phyloP scores from a whole-genome alignment of 2,888 invertebrate genomes.

The Cerastoderma edule region DNA sequence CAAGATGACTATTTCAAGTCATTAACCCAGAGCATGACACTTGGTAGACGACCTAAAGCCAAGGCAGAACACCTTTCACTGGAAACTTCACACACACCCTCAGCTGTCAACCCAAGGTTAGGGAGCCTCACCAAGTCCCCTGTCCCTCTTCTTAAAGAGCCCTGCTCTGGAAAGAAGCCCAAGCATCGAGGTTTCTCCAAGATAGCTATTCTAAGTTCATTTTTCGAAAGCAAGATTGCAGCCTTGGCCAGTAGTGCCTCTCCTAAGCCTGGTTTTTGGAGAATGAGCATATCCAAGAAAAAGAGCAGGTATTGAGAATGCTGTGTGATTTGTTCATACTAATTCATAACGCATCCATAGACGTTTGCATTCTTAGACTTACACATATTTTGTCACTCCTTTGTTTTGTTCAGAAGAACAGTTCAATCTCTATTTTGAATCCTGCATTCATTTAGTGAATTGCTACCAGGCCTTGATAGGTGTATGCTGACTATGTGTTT shows the following conservation, averaged over 20 bases:
- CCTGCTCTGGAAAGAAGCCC: conserved; percentile 38
- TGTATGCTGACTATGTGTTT: too few species aligned
- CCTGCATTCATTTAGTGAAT: too few species aligned
- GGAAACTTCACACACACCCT: conserved; percentile 26
- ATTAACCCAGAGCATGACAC: conserved; percentile 75
- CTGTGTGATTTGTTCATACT: too few species aligned
- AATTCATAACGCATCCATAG: too few species aligned
- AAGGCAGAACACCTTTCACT: background rate
- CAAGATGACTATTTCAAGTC: conserved; percentile 69
- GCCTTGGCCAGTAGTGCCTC: conserved; percentile 51
- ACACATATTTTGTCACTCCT: too few species aligned
- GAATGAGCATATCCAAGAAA: conserved; percentile 25
- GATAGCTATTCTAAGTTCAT: conserved; percentile 79
- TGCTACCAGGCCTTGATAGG: too few species aligned
- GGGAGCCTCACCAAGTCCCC: conserved; percentile 42
- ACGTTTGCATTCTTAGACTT: too few species aligned
- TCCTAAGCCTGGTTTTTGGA: conserved; percentile 20
- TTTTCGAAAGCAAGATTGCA: conserved; percentile 78
- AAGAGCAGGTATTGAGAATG: conserved; percentile 25
- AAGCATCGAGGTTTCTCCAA: conserved; percentile 65
- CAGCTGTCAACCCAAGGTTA: conserved; percentile 50
- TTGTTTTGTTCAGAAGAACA: too few species aligned
- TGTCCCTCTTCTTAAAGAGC: conserved; percentile 28
- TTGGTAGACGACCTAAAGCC: conserved; percentile 66
- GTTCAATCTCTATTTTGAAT: too few species aligned